A percentile compares a stretch with the other conserved stretches of the same genome.
phyloP scores from a whole-genome alignment of 2,888 invertebrate genomes.

The Melanchra persicariae region DNA sequence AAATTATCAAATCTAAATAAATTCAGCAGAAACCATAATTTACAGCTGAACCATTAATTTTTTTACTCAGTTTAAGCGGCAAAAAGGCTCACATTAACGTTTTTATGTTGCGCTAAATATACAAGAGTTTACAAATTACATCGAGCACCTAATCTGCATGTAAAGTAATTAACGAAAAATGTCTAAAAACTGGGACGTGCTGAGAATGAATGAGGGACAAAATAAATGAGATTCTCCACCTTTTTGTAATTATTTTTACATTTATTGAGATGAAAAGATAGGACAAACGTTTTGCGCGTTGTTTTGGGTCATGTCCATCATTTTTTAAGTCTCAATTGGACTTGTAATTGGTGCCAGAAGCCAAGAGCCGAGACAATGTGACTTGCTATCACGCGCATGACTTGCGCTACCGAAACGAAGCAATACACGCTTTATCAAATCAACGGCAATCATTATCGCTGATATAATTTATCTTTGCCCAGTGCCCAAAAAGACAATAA shows the following conservation, averaged over 20 bases:
- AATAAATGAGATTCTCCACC: conserved; percentile 80
- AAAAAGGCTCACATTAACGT: conserved; percentile 49
- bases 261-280: conserved; percentile 56
- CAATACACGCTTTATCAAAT: no score
- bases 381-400: no score
- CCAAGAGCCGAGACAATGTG: no score
- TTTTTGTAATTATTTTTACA: conserved; percentile 78
- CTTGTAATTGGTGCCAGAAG: background rate
- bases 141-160: conserved; percentile 68
- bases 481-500: background rate
- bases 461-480: background rate
- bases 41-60: conserved; percentile 38
- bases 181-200: conserved; percentile 75
- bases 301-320: background rate
- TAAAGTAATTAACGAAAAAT: conserved; percentile 76
- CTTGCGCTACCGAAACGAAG: no score
- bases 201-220: conserved; percentile 75
- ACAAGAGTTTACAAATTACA: conserved; percentile 69
- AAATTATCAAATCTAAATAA: conserved; percentile 46
- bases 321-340: background rate
- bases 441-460: no score
- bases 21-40: conserved; percentile 31
- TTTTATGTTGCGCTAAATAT: conserved; percentile 57
- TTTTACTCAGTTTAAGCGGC: conserved; percentile 54
- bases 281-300: conserved; percentile 5